Base-by-base conservation (phyloP, 1,140 invertebrate species). In the Caenorhabditis briggsae region DNA sequence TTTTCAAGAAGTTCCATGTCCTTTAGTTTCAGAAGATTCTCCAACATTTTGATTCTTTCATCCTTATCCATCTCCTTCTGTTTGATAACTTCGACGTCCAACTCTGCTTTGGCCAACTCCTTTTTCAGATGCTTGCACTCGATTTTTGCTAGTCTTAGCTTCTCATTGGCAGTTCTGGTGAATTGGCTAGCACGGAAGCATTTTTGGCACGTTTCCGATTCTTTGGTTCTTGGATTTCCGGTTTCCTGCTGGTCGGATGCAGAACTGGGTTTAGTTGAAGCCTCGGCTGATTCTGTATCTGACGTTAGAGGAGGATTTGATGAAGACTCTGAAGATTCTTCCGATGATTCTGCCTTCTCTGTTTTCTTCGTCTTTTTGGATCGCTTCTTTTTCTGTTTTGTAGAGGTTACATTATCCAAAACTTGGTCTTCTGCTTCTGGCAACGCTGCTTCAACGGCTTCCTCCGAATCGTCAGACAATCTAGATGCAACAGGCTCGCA, bases 71-170 rank as follows among this genome's bases (percentile, higher is more conserved):
- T 33, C 18, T 33, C 6, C 33, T 65, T 16, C 6, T 25, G 25
- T 6, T 65, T 65, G 11, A 25, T 65, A n/a, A n/a, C 18, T n/a
- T 59, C 23, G 2, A n/a, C n/a, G 16, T 59, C 58, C 58, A 59
- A n/a, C n/a, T 65, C 23, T 5, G 25, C 33, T 20, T 20, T n/a
- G 56, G n/a, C 9, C 8, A 65, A 25, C 9, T 65, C 20, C 61
- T 65, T 65, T 18, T 65, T 65, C 12, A 65, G 61, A 9, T 65
- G 61, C 61, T 65, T 65, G 5, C 5, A 12, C 33, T 65, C 61
- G 12, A 65, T 70, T n/a, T 70, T 46, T 9, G 20, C 5, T 7
- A 70, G 0, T 46, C 33, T 70, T 18, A 70, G 18, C 7, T 70
- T 14, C 23, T 70, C 16, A 25, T 48, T 46, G 7, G n/a, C 11